Evolutionary conservation across 2,113 vertebrate genomes (phyloP), one percentile per base, ranked within the genome.

Genomic region (Centropus unirufus): DNA sequence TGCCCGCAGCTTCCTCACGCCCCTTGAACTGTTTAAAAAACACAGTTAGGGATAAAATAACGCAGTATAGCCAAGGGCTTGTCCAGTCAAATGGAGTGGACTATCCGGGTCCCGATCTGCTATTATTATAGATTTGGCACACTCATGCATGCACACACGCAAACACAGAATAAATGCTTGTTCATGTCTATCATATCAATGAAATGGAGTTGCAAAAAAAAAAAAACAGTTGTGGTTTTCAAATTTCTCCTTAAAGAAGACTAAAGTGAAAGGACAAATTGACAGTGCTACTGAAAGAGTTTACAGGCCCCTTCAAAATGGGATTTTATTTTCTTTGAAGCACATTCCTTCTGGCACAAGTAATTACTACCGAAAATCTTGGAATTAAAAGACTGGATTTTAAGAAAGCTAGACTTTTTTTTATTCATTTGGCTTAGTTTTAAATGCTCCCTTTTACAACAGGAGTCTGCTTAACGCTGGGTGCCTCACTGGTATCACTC

Each of bases 341-440:
- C 58, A 87, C 61, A 68, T 94, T 93, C 63, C 52, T 93, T 90
- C 79, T 84, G 75, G 90, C 90, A 89, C 26, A 64, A 92, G 46
- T 64, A 93, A 89, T 87, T 87, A 89, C 73, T 95, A 90, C 49
- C 58, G 86, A 92, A 85, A 91, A 83, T 42, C 40, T 70, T 88
- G 44, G 52, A 85, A 62, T 74, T 91, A 72, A 94, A 46, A 92
- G 39, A 87, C 23, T 55, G 12, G 19, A 58, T 81, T 89, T 89
- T 66, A 55, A 58, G 44, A 82, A 73, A 29, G 32, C 34, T 59
- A 68, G 18, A 32, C 44, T 83, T 49, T 55, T 40, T 52, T 67
- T 64, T 11, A 39, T n/a, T 18, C 12, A 22, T 77, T 79, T 90
- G 26, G 18, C 27, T 73, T 73, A n/a, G 40, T 80, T 72, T 90